Conservation (phyloP, 2,888 invertebrate species). For the Pterobdella sp. region DNA sequence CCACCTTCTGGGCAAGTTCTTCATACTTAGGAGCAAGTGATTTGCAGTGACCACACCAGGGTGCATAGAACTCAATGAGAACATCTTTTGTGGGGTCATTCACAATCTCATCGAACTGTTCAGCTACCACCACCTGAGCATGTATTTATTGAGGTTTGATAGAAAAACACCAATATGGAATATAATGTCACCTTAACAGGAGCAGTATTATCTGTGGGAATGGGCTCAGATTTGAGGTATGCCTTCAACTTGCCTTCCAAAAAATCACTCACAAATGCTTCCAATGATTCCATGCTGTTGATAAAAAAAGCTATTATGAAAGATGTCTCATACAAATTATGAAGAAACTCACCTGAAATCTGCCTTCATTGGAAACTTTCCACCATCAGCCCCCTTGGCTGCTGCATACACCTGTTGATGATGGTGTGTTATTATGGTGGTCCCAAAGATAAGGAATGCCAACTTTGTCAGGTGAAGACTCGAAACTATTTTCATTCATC, state of each 20-base stretch:
- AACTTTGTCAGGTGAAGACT: slow-evolving; percentile 72
- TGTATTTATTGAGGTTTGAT: background rate
- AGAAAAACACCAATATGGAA: background rate
- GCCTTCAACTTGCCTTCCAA: slow-evolving; percentile 75
- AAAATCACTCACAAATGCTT: slow-evolving; percentile 74
- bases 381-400: slow-evolving; percentile 71
- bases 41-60: slow-evolving; percentile 95
- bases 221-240: slow-evolving; percentile 85
- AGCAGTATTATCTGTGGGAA: slow-evolving; percentile 73
- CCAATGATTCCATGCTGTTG: slow-evolving; percentile 70
- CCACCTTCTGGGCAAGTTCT: slow-evolving; percentile 66
- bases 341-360: slow-evolving; percentile 68
- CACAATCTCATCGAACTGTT: slow-evolving; percentile 91
- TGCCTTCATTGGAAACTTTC: slow-evolving; percentile 79
- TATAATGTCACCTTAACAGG: slow-evolving; percentile 47
- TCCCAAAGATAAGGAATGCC: too few species aligned
- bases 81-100: slow-evolving; percentile 83
- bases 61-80: slow-evolving; percentile 94
- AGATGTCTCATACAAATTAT: background rate
- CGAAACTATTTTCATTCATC: slow-evolving; percentile 83
- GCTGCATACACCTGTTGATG: slow-evolving; percentile 57
- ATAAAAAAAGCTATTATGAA: background rate
- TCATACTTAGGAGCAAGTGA: slow-evolving; percentile 85
- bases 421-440: background rate
- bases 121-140: slow-evolving; percentile 73